Percentiles rank a stretch among this genome's conserved stretches.
phyloP scores from a whole-genome alignment of 2,888 invertebrate species.

The Eupithecia tripunctaria region DNA sequence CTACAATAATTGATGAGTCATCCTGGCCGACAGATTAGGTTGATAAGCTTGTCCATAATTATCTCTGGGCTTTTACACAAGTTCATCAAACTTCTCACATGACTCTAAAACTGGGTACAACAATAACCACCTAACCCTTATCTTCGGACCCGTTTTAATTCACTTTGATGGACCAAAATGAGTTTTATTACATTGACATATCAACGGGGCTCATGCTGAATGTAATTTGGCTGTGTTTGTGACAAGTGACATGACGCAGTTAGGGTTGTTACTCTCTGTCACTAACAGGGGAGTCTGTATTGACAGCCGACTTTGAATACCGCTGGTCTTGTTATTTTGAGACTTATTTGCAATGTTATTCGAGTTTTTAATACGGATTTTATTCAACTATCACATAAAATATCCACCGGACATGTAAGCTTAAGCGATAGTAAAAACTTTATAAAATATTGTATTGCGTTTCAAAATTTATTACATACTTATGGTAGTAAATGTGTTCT shows the following conservation, averaged over 20 bases:
- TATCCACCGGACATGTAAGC: too few relatives aligned
- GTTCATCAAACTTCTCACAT: background rate
- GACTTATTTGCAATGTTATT: background rate
- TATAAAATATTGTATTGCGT: too few relatives aligned
- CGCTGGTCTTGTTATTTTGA: background rate
- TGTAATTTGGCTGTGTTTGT: constrained; percentile 21
- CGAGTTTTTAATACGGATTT: too few relatives aligned
- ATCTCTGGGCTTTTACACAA: background rate
- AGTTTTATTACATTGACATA: constrained; percentile 18
- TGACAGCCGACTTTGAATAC: background rate
- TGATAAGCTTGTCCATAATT: background rate
- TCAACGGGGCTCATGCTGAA: constrained; percentile 11
- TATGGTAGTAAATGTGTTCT: background rate
- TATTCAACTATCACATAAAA: too few relatives aligned
- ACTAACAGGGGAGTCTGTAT: background rate
- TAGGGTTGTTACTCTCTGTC: constrained; percentile 30
- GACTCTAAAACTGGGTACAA: background rate
- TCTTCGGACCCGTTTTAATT: background rate
- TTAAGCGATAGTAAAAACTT: too few relatives aligned
- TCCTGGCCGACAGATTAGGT: background rate
- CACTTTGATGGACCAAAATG: constrained; percentile 7
- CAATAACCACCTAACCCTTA: constrained; percentile 1
- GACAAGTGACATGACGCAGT: constrained; percentile 27
- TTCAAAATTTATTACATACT: too few relatives aligned
- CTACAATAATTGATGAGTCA: background rate